Base-by-base conservation (phyloP, 2,888 invertebrate species). In the Polymixis flavicincta region DNA sequence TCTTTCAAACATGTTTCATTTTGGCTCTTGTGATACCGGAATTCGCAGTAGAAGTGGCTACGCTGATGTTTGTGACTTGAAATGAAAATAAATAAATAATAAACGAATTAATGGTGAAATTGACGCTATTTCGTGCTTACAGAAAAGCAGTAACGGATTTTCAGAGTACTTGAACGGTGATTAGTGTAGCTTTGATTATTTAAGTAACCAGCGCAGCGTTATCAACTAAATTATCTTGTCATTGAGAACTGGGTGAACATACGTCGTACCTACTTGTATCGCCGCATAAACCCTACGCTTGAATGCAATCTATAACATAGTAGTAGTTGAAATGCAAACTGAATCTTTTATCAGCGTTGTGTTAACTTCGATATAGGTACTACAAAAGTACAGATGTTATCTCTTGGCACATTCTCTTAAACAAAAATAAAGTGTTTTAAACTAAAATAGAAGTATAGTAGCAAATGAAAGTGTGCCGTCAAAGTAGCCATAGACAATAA, bases 401-500 rank as follows among this genome's bases (percentile, higher is more conserved):
- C 7, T 48, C 9, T 67, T 32, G 14, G 32, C 11, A 1, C 19
- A 37, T 14, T 37, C 5, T n/a, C 5, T n/a, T 13, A 52, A 4
- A 28, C n/a, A 52, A 45, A 59, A 22, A n/a, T 45, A 54, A 45
- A 14, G 5, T 8, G 0, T 3, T 28, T 28, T 42, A 19, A 11
- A 25, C 17, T 1, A 22, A 32, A 45, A 22, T 45, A 5, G 9
- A 13, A 4, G 14, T 14, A 7, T 17, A 13, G 83, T 71, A 50
- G 28, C 19, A 28, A 28, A 42, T 66, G 13, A 69, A 59, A 67
- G 13, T 45, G 32, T 42, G 13, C 50, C 57, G 37, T 45, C 14
- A 28, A 63, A 66, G 66, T 75, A 60, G 54, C 67, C 48, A 64
- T 72, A 71, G 52, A 66, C 54, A 70, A 74, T 83, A 84, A 84